phyloP scores from a whole-genome alignment of 2,113 vertebrate genomes.

The Lagenorhynchus albirostris region DNA sequence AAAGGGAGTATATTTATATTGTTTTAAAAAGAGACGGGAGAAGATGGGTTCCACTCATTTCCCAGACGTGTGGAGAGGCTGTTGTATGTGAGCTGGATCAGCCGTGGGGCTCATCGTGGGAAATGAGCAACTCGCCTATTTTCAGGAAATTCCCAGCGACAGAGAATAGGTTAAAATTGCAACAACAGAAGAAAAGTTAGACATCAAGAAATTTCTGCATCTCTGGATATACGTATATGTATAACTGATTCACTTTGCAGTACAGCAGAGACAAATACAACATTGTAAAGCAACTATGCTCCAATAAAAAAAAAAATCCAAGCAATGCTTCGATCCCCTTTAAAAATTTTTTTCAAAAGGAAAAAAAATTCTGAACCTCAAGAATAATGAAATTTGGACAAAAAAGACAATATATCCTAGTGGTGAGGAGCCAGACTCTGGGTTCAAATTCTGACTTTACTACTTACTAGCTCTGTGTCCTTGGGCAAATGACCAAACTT shows the following conservation, averaged over 20 bases:
- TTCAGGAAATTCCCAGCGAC: not conserved
- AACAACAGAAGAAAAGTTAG: not conserved
- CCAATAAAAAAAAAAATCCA: too few relatives aligned
- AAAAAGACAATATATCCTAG: not conserved
- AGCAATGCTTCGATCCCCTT: too few relatives aligned
- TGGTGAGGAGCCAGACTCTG: not conserved
- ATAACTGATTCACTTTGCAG: too few relatives aligned
- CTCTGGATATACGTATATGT: not conserved
- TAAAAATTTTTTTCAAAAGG: too few relatives aligned
- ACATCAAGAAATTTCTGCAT: not conserved
- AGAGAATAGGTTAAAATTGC: not conserved
- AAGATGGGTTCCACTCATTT: not conserved
- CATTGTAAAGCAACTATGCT: too few relatives aligned
- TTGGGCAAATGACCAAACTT: not conserved
- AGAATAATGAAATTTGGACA: not conserved
- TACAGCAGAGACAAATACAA: too few relatives aligned
- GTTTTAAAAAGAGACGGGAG: not conserved
- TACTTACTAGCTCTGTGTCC: not conserved
- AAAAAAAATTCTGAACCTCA: not conserved
- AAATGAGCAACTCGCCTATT: not conserved
- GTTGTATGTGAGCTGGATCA: not conserved
- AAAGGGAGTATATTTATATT: not conserved
- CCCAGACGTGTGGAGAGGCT: not conserved
- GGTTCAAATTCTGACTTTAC: not conserved
- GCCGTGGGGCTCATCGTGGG: not conserved